Evolutionary conservation across 2,888 invertebrate genomes (phyloP), one percentile per base, ranked within the genome.

Genomic region (Drosophila austrosaltans): DNA sequence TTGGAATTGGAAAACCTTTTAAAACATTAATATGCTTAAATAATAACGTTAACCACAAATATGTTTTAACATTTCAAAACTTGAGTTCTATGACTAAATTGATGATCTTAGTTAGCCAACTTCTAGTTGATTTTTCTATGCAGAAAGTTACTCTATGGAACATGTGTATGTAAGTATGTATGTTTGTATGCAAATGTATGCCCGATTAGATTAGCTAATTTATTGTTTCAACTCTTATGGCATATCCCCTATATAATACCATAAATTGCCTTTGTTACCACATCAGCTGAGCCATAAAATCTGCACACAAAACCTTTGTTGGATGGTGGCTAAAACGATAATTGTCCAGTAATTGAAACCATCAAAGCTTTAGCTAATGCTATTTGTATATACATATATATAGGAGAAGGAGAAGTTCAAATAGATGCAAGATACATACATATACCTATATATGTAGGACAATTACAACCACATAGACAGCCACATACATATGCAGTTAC

Each of bases 331-430:
- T 57, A 39, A 57, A 32, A 39, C 62, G 72, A 67, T 72, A 73
- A 72, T 73, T 73, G 67, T 72, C 59, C 72, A 66, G 72, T 82
- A 83, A 83, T 83, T 83, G 82, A 83, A 87, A 82, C 83, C 83
- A 77, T 86, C 79, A 83, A 82, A 71, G 71, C 85, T 73, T 48
- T 48, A 73, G 79, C 72, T 73, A 65, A 58, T 74, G 66, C 75
- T 59, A 75, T 75, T 76, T 78, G 68, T 32, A 63, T 16, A 16
- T 16, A 16, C 16, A 16, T 16, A 16, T 16, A 16, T 16, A 16
- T 56, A 62, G 25, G 6, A 22, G 39, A 28, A 36, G 67, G 10
- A 62, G 59, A 30, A 39, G 20, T 12, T 22, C 25, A 57, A 36
- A 56, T 32, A 25, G 42, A 63, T 59, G 36, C 53, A 16, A 16